Base-by-base conservation (phyloP, 2,113 vertebrate species). In the Rhinolophus ferrumequinum region DNA sequence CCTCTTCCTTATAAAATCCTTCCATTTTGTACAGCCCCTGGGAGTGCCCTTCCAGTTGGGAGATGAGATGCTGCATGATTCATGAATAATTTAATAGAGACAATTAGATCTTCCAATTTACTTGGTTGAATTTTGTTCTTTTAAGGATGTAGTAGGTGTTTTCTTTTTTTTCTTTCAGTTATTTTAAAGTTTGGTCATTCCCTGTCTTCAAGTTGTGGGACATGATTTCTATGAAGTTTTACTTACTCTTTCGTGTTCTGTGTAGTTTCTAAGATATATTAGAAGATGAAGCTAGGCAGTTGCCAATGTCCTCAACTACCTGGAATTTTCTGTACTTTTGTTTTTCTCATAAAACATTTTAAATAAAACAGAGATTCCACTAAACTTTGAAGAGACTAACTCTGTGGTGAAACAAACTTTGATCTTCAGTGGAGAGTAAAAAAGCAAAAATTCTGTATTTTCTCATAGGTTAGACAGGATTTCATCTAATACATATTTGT, bases 301-400 rank as follows among this genome's bases (percentile, higher is more conserved):
- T 24, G 5, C 4, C 19, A n/a, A 14, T 7, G 0, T 88, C 16
- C 70, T 88, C 30, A 60, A 30, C 11, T 35, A 30, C 7, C 44
- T 72, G 35, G 38, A 91, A 91, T 66, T 52, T 90, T 90, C 86
- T 85, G 44, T 80, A 30, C 60, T 80, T 95, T 76, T 93, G 18
- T 88, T 66, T 72, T 87, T 66, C 69, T 66, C 80, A 0, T 76
- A 13, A 92, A 95, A 66, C 3, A 82, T 47, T 64, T 77, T 38
- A 52, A 92, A 50, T 77, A 70, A 72, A 56, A 70, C 30, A 76
- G 38, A 73, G 38, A 73, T 56, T 80, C 41, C 64, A 96, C 58
- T 84, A n/a, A 84, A 56, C 30, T 79, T 33, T 19, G 1, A n/a
- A 67, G 35, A 64, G 35, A 64, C 47, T 44, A 82, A 72, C 38